Evolutionary conservation across 2,113 vertebrate species (phyloP).

Genomic region (Rhinichthys klamathensis): DNA sequence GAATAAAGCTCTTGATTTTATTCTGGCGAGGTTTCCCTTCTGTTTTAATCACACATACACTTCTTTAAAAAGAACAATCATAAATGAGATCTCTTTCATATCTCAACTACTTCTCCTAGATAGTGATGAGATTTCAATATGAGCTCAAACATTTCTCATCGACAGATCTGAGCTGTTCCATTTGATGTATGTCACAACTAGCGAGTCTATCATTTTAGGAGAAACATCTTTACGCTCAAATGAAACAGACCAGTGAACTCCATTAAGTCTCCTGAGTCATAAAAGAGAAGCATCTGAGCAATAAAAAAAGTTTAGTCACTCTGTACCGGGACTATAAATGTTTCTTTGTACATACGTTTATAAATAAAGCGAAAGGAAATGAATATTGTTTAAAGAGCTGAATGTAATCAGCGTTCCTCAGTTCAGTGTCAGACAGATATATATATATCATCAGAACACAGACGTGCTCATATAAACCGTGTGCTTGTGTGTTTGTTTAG

Average conservation of each 20-base stretch:
- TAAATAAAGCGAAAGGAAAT: not conserved
- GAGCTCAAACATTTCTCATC: not conserved
- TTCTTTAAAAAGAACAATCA: not conserved
- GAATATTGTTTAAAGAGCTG: not conserved
- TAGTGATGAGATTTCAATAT: not conserved
- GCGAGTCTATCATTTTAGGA: not conserved
- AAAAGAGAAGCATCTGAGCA: not conserved
- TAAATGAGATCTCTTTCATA: not conserved
- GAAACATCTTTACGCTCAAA: not conserved
- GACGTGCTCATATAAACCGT: not conserved
- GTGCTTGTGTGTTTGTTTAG: slow-evolving; percentile 69
- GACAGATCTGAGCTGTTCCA: not conserved
- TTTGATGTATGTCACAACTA: too few species aligned
- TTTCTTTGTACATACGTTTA: not conserved
- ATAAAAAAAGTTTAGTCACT: not conserved
- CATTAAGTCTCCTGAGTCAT: not conserved
- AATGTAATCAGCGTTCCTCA: not conserved
- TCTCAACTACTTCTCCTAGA: not conserved
- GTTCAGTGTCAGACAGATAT: not conserved
- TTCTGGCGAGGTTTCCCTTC: not conserved
- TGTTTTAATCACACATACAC: not conserved
- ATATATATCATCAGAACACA: slow-evolving; percentile 1
- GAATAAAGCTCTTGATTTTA: not conserved
- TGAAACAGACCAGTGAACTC: not conserved
- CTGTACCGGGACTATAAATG: not conserved